phyloP scores from a whole-genome alignment of 2,888 invertebrate species.

The Pediacus dermestoides region DNA sequence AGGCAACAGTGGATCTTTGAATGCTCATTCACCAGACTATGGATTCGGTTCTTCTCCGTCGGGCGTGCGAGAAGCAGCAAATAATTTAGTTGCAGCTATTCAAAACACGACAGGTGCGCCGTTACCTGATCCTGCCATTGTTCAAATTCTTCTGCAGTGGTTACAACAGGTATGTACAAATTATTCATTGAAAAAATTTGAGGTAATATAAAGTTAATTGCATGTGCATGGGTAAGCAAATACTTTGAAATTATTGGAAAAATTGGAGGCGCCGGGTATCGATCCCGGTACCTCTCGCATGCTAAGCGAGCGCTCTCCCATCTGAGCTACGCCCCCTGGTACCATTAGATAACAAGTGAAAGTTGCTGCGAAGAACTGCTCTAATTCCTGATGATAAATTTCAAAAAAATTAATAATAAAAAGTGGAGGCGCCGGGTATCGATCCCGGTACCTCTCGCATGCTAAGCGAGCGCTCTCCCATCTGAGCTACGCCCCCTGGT shows the following conservation, averaged over 20 bases:
- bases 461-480: conserved; percentile 38
- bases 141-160: conserved; percentile 66
- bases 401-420: conserved; percentile 8
- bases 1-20: conserved; percentile 45
- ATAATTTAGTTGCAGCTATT: conserved; percentile 61
- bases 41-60: conserved; percentile 41
- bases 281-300: conserved; percentile 58
- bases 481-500: conserved; percentile 25
- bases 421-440: conserved; percentile 38
- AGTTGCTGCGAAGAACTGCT: background rate
- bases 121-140: conserved; percentile 64
- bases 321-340: conserved; percentile 51
- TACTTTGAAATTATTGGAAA: too few relatives aligned
- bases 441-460: conserved; percentile 40
- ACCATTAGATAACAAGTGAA: conserved; percentile 1
- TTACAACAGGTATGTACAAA: conserved; percentile 55
- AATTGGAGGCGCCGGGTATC: conserved; percentile 49
- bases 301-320: conserved; percentile 58
- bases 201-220: too few relatives aligned
- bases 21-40: conserved; percentile 47
- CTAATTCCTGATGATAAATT: background rate
- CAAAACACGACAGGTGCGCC: conserved; percentile 61
- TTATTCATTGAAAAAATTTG: too few relatives aligned
- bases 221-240: too few relatives aligned
- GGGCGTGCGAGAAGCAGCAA: conserved; percentile 61